Percentiles rank a stretch among this genome's conserved stretches.
phyloP scores from a whole-genome alignment of 2,113 vertebrate genomes.

The Ascaphus truei region DNA sequence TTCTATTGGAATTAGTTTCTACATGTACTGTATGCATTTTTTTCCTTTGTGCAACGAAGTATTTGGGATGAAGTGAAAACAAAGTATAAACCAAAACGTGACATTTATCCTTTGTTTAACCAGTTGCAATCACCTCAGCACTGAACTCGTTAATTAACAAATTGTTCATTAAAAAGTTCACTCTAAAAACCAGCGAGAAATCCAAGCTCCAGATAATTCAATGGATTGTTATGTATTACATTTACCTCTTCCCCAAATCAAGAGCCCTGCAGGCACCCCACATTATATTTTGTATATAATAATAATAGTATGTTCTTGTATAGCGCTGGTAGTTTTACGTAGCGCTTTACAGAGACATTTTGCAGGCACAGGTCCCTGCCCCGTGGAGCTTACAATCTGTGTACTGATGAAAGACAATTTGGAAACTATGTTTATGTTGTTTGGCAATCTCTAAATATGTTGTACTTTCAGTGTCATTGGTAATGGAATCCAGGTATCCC shows the following conservation, averaged over 20 bases:
- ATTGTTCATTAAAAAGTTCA: too few species aligned
- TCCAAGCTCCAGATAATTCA: conserved; percentile 2
- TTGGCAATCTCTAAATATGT: background rate
- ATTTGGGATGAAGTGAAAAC: conserved; percentile 49
- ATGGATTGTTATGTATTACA: conserved; percentile 3
- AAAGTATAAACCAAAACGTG: conserved; percentile 28
- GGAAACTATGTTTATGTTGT: background rate
- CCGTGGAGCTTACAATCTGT: too few species aligned
- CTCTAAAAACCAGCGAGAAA: background rate
- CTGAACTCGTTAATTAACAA: background rate
- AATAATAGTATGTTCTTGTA: too few species aligned
- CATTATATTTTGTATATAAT: conserved; percentile 15
- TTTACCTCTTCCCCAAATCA: conserved; percentile 13
- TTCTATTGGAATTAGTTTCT: conserved; percentile 56
- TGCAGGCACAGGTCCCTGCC: too few species aligned
- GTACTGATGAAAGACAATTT: background rate
- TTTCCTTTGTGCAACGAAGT: conserved; percentile 46
- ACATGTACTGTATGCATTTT: conserved; percentile 44
- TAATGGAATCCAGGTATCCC: conserved; percentile 7
- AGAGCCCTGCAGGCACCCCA: conserved; percentile 4
- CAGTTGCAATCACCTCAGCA: background rate
- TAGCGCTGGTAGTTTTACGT: too few species aligned
- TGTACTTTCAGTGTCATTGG: conserved; percentile 5
- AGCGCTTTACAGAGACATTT: too few species aligned
- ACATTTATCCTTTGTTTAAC: background rate